A percentile compares a stretch with the other conserved stretches of the same genome.
These are phyloP conservation scores for Halcyon malimbica DNA, from an alignment of 2,113 vertebrate genomes.

Conservation along the genomic window DNA sequence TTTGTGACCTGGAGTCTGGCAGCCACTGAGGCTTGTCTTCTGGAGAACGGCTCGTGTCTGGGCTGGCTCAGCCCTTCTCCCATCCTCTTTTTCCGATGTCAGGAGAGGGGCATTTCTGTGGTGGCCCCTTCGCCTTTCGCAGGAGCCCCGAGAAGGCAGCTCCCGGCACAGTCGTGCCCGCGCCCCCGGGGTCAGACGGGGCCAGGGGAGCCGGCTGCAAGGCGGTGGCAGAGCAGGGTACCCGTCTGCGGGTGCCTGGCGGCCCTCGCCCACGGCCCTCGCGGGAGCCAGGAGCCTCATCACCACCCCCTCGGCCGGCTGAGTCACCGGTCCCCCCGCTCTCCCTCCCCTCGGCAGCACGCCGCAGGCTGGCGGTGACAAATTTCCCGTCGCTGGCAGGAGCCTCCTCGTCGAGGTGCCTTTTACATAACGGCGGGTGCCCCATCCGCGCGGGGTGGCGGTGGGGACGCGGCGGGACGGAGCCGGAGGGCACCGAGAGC, in stretches of 20 bases:
- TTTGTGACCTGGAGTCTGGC: not conserved
- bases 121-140: not conserved
- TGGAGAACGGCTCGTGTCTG: not conserved
- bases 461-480: too few species aligned
- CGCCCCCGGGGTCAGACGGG: not conserved
- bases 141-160: not conserved
- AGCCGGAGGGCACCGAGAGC: not conserved
- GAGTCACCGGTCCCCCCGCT: not conserved
- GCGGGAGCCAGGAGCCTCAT: not conserved
- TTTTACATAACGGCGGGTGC: not conserved
- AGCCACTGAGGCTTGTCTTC: not conserved
- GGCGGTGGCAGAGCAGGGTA: not conserved
- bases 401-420: not conserved
- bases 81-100: not conserved
- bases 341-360: not conserved
- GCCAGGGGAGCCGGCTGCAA: not conserved
- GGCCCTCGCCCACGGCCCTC: not conserved
- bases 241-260: not conserved
- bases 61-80: not conserved
- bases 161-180: fast-evolving
- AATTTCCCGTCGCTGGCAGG: not conserved
- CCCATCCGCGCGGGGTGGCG: too few species aligned
- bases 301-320: not conserved
- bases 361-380: not conserved
- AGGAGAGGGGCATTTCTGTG: not conserved